Evolutionary conservation across 2,113 vertebrate genomes (phyloP).

Genomic region (Laticauda colubrina): DNA sequence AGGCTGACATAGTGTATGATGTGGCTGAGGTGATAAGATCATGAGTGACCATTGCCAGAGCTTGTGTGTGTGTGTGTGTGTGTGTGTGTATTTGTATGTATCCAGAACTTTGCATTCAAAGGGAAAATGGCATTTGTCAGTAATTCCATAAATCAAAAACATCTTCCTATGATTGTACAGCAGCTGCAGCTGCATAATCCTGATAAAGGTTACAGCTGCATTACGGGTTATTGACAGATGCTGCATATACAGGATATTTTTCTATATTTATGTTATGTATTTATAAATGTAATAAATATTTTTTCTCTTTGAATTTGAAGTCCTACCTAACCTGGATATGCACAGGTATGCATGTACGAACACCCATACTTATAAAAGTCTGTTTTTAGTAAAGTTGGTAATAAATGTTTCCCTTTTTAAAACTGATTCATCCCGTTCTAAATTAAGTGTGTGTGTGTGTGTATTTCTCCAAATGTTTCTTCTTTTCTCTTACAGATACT

Average conservation of each 20-base stretch:
- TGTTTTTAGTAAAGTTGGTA: background rate
- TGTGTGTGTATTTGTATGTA: background rate
- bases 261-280: background rate
- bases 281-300: background rate
- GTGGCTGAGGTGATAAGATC: background rate
- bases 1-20: background rate
- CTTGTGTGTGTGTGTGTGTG: background rate
- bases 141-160: background rate
- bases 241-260: background rate
- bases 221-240: background rate
- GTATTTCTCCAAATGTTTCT: background rate
- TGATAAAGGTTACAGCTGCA: background rate
- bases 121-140: background rate
- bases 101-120: background rate
- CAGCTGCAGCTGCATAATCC: background rate
- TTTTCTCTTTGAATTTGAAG: background rate
- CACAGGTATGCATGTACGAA: background rate
- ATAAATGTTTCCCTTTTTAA: background rate
- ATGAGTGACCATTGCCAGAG: background rate
- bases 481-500: slow-evolving; percentile 63
- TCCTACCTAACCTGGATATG: background rate
- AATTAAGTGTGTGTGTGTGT: background rate
- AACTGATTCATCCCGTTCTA: background rate
- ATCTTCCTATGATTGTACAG: background rate
- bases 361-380: background rate